Evolutionary conservation across 2,888 invertebrate species (phyloP), one percentile per base, ranked within the genome.

Genomic region (Aphelenchoides bicaudatus): DNA sequence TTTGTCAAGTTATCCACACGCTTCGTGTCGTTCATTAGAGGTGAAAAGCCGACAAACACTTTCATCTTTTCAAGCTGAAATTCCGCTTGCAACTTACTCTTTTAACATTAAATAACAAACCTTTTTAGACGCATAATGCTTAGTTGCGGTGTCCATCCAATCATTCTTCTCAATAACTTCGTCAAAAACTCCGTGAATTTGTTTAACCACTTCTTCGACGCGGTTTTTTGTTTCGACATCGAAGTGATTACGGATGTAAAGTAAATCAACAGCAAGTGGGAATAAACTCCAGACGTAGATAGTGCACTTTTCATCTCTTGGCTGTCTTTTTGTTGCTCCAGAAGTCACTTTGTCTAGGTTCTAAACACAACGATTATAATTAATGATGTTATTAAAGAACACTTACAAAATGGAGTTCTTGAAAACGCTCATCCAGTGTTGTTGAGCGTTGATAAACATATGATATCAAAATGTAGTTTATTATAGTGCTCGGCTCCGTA

Each of bases 111-210:
- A n/a, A n/a, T n/a, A n/a, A n/a, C 43, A 13, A 10, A 59, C 62
- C 58, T 69, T 69, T 30, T 67, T 63, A 16, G 67, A 56, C 27
- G 70, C 71, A 29, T 89, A 83, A 27, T 84, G 82, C 76, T 88
- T 89, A 0, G 92, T 92, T 34, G 85, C 85, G n/a, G 84, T 82
- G 71, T 91, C 90, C 78, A 93, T 86, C 92, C 92, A 93, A 58
- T 86, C 84, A 0, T 88, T 89, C 65, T 85, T 85, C 64, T 85
- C 84, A 0, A 93, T 82, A 37, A 91, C 85, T 70, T 88, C 61
- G 87, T 68, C 85, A 78, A 93, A 93, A 0, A 91, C 86, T 67
- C 87, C 85, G 68, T 89, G 87, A 58, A 93, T 85, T 72, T 88
- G 87, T 66, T 85, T 85, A 0, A 91, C 91, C 90, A 93, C 91